Conservation (phyloP, 2,888 invertebrate species). For the Epinotia nisella region DNA sequence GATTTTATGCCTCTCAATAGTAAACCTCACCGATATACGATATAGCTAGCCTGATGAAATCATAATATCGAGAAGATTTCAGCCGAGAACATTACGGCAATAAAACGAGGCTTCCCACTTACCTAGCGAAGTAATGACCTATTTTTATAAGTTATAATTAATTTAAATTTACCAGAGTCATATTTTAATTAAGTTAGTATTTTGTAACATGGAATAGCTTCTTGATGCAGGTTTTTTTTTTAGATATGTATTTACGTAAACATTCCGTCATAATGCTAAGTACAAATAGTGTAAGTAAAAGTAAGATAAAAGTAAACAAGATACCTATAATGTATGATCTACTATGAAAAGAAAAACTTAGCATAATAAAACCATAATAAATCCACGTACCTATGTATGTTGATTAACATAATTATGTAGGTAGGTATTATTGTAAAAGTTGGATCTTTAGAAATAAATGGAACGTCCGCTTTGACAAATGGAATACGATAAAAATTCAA, state of each 20-base stretch:
- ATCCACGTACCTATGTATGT: too few species aligned
- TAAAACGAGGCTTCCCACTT: conserved; percentile 46
- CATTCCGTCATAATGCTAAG: not conserved
- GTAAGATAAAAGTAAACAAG: too few species aligned
- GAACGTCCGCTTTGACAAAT: conserved; percentile 33
- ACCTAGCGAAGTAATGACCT: conserved; percentile 23
- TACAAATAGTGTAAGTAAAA: too few species aligned
- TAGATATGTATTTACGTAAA: conserved; percentile 5
- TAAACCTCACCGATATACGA: too few species aligned
- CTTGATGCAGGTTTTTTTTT: conserved; percentile 2
- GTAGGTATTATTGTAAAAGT: conserved; percentile 35
- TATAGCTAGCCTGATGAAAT: conserved; percentile 47
- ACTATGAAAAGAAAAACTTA: too few species aligned
- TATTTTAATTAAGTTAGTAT: conserved; percentile 38
- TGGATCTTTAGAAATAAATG: conserved; percentile 10
- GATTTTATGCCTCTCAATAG: too few species aligned
- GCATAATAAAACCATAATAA: too few species aligned
- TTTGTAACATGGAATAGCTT: conserved; percentile 21
- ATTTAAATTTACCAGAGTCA: conserved; percentile 32
- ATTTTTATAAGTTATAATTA: conserved; percentile 39
- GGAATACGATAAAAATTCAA: conserved; percentile 69
- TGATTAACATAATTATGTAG: too few species aligned
- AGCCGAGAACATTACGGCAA: conserved; percentile 45
- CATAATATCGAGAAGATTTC: conserved; percentile 46
- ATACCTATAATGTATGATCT: too few species aligned